phyloP scores from a whole-genome alignment of 2,888 invertebrate species.

The Xiphydria camelus region DNA sequence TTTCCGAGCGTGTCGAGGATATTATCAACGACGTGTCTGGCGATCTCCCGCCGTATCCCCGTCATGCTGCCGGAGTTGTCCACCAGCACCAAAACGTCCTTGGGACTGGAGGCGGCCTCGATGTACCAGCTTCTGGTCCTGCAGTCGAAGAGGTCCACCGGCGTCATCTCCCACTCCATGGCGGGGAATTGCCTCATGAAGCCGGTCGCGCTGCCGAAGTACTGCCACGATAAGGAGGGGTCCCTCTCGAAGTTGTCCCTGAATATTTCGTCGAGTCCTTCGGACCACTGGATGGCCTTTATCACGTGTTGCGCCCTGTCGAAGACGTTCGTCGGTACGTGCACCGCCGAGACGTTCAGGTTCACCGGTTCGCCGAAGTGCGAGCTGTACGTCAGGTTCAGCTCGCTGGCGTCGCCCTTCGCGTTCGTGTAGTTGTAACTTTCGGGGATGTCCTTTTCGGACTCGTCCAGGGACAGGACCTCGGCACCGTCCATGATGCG shows the following conservation, averaged over 20 bases:
- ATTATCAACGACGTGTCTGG: slow-evolving; percentile 81
- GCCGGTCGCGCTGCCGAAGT: slow-evolving; percentile 95
- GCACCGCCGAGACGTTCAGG: slow-evolving; percentile 82
- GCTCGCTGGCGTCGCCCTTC: slow-evolving; percentile 60
- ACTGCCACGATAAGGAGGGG: slow-evolving; percentile 94
- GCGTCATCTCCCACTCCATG: slow-evolving; percentile 77
- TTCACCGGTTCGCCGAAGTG: slow-evolving; percentile 76
- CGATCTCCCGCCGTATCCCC: slow-evolving; percentile 85
- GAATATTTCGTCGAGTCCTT: slow-evolving; percentile 87
- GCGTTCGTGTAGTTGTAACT: slow-evolving; percentile 47
- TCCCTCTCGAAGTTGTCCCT: slow-evolving; percentile 80
- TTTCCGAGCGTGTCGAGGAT: slow-evolving; percentile 96
- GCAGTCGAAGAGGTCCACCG: slow-evolving; percentile 93
- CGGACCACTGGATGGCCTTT: slow-evolving; percentile 94
- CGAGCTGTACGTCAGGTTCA: slow-evolving; percentile 68
- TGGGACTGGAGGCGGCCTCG: slow-evolving; percentile 96
- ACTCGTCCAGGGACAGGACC: slow-evolving; percentile 70
- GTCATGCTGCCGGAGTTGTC: slow-evolving; percentile 93
- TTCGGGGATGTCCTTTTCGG: slow-evolving; percentile 31
- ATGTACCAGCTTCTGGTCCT: slow-evolving; percentile 95
- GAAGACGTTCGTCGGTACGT: slow-evolving; percentile 95
- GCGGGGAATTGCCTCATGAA: slow-evolving; percentile 97
- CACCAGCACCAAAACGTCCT: slow-evolving; percentile 86
- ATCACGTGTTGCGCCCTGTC: slow-evolving; percentile 86
- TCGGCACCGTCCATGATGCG: slow-evolving; percentile 89